A percentile compares a stretch with the other conserved stretches of the same genome.
Conservation (phyloP, 2,113 vertebrate genomes). For the Motacilla tschutschensis region DNA sequence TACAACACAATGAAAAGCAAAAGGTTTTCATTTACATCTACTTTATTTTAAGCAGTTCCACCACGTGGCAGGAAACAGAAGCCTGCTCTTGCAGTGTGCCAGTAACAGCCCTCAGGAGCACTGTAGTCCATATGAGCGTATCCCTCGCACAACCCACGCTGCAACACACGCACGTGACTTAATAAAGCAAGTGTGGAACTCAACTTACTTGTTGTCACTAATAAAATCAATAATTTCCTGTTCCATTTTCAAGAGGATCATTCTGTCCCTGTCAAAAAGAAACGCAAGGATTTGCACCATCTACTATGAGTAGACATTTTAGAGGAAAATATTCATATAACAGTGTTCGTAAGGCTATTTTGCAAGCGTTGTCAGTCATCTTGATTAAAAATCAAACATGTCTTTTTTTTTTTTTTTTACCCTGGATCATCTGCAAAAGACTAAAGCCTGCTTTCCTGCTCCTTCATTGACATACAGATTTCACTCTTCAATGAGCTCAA, state of each 20-base stretch:
- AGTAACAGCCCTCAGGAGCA: neutral
- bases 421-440: neutral
- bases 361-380: rapidly evolving
- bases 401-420: neutral
- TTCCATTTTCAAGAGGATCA: slow-evolving; percentile 95
- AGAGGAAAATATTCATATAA: neutral
- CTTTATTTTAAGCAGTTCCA: slow-evolving; percentile 3
- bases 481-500: neutral
- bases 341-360: neutral
- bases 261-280: slow-evolving; percentile 85
- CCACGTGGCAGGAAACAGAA: slow-evolving; percentile 8
- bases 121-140: neutral
- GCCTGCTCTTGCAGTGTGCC: neutral
- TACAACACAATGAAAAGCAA: slow-evolving; percentile 22
- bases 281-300: neutral
- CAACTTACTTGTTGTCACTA: slow-evolving; percentile 86
- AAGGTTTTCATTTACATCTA: neutral
- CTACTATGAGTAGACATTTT: neutral
- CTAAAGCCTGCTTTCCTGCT: neutral
- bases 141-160: rapidly evolving
- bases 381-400: neutral
- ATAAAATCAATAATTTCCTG: slow-evolving; percentile 96
- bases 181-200: neutral
- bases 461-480: neutral
- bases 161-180: rapidly evolving